Conservation (phyloP, 2,797 vertebrate genomes). For the Manis javanica region DNA sequence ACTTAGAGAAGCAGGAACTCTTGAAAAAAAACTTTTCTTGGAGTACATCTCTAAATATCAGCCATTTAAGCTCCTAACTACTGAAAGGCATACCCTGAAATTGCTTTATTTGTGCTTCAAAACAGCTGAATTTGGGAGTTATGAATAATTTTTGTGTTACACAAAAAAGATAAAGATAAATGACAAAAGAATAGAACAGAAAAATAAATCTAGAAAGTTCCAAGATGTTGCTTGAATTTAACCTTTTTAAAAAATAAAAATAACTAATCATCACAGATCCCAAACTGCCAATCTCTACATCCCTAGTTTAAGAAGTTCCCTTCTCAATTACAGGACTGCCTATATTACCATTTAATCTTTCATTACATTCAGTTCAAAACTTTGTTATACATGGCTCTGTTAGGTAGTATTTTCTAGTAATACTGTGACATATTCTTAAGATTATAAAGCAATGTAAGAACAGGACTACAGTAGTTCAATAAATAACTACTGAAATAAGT, state of each 20-base stretch:
- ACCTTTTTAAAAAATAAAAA: slow-evolving; percentile 41
- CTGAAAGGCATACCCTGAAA: neutral
- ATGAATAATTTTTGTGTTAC: slow-evolving; percentile 26
- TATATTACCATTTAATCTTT: slow-evolving; percentile 38
- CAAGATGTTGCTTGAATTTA: slow-evolving; percentile 33
- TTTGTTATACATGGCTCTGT: neutral
- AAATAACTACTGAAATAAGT: slow-evolving; percentile 23
- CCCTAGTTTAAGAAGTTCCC: neutral
- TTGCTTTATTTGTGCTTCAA: neutral
- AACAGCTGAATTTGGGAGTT: neutral
- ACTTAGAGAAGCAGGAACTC: neutral
- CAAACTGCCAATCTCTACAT: neutral
- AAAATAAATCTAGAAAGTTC: slow-evolving; percentile 14
- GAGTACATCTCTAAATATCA: neutral
- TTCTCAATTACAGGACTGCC: neutral
- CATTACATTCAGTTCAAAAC: slow-evolving; percentile 14
- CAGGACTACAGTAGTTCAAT: neutral
- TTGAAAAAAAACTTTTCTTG: neutral
- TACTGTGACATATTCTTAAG: neutral
- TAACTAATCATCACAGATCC: neutral
- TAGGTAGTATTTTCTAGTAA: neutral
- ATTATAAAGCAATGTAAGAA: neutral
- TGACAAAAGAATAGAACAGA: neutral
- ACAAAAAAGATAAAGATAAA: slow-evolving; percentile 7
- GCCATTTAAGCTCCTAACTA: neutral